Percentiles rank a stretch among this genome's conserved stretches.
phyloP scores from a whole-genome alignment of 2,113 vertebrate species.

The Nothobranchius furzeri region DNA sequence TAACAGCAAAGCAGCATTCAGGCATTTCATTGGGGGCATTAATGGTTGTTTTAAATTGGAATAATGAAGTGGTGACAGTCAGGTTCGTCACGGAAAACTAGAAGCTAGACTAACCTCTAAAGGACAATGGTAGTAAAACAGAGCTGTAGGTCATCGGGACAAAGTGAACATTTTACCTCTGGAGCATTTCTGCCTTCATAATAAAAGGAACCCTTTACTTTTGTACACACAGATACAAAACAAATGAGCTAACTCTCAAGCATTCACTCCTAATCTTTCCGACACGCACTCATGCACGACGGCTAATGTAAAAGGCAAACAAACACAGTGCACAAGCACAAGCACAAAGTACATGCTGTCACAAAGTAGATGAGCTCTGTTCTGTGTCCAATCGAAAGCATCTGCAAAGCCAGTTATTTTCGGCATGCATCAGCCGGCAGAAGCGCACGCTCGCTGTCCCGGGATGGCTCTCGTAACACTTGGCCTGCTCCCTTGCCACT shows the following conservation, averaged over 20 bases:
- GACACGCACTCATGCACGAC: slow-evolving; percentile 13
- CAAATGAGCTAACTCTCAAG: slow-evolving; percentile 3
- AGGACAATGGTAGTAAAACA: slow-evolving; percentile 47
- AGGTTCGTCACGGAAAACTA: slow-evolving; percentile 43
- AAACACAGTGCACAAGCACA: slow-evolving; percentile 35
- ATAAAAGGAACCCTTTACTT: slow-evolving; percentile 29
- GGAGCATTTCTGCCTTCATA: slow-evolving; percentile 54
- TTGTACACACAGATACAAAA: slow-evolving; percentile 18
- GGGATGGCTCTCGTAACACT: slow-evolving; percentile 76
- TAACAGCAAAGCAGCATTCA: slow-evolving; percentile 51
- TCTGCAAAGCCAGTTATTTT: slow-evolving; percentile 75
- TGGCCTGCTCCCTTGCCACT: slow-evolving; percentile 79
- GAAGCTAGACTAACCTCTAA: slow-evolving; percentile 39
- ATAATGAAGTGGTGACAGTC: slow-evolving; percentile 47
- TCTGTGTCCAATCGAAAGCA: slow-evolving; percentile 75
- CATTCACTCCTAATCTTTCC: slow-evolving; percentile 48
- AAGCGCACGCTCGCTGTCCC: slow-evolving; percentile 72
- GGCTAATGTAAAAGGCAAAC: slow-evolving; percentile 33
- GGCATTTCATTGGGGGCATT: slow-evolving; percentile 59
- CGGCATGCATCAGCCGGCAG: slow-evolving; percentile 74
- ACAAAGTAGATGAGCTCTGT: slow-evolving; percentile 71
- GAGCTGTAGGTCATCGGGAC: slow-evolving; percentile 42
- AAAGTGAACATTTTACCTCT: slow-evolving; percentile 38
- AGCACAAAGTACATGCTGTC: slow-evolving; percentile 54
- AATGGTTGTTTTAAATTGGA: slow-evolving; percentile 51